Evolutionary conservation across 2,113 vertebrate genomes (phyloP).

Genomic region (human): DNA sequence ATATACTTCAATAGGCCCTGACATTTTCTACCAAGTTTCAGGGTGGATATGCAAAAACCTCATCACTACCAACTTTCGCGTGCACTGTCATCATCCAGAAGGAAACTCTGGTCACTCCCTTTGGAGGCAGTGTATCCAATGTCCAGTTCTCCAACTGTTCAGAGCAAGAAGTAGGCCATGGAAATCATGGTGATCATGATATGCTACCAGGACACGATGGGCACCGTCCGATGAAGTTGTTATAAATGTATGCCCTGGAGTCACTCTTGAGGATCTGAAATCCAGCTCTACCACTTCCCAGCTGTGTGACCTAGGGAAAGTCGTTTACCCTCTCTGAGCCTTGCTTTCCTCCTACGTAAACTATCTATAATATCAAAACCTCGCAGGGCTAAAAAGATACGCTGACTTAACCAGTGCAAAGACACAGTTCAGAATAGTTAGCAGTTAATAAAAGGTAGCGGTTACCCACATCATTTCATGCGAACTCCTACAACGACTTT

Average conservation of each 20-base stretch:
- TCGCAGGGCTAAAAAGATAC: fast-evolving
- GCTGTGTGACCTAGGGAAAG: background rate
- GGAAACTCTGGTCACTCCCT: background rate
- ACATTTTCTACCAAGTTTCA: background rate
- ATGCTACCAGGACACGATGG: fast-evolving
- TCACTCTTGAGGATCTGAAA: background rate
- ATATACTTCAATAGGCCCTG: background rate
- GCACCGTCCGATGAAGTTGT: fast-evolving
- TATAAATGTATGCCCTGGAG: fast-evolving
- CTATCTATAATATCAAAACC: background rate
- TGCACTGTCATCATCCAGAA: fast-evolving
- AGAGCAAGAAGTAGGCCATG: background rate
- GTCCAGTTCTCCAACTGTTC: background rate
- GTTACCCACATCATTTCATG: background rate
- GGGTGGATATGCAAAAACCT: background rate
- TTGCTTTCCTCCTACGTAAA: background rate
- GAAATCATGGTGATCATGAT: background rate
- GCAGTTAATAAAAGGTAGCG: background rate
- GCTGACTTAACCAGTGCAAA: background rate
- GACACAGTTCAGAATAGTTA: background rate
- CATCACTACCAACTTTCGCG: no score
- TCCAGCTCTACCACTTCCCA: background rate
- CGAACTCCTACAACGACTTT: background rate
- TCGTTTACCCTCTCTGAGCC: background rate
- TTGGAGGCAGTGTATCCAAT: fast-evolving